A percentile compares a stretch with the other conserved stretches of the same genome.
These are phyloP conservation scores for Eupithecia exiguata DNA, from an alignment of 2,888 invertebrate species.

Conservation along the genomic window DNA sequence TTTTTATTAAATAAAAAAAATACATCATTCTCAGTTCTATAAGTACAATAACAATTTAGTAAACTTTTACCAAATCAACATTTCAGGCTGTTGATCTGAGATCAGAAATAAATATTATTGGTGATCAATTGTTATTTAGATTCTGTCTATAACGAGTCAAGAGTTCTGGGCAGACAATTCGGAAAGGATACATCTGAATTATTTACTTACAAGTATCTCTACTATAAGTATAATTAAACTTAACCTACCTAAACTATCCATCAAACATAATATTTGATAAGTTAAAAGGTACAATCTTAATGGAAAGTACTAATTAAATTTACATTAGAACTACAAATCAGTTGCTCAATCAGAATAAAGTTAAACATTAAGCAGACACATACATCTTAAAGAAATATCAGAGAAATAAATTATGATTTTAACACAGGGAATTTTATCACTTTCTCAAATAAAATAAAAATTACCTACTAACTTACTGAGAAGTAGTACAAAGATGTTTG, in stretches of 20 bases:
- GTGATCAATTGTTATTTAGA: conserved; percentile 42
- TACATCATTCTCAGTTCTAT: conserved; percentile 80
- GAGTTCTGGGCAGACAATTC: conserved; percentile 40
- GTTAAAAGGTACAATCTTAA: conserved; percentile 70
- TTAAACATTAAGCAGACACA: conserved; percentile 64
- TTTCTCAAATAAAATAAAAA: conserved; percentile 50
- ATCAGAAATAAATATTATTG: conserved; percentile 75
- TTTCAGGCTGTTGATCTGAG: conserved; percentile 74
- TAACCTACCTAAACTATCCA: conserved; percentile 65
- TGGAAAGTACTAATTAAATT: conserved; percentile 68
- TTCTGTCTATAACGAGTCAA: conserved; percentile 28
- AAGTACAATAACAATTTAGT: conserved; percentile 82
- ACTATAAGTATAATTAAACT: conserved; percentile 57
- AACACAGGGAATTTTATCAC: conserved; percentile 43
- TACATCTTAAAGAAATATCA: conserved; percentile 48
- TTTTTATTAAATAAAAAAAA: conserved; percentile 82
- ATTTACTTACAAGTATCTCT: conserved; percentile 69
- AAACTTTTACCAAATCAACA: conserved; percentile 81
- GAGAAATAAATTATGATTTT: conserved; percentile 56
- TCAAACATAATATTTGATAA: conserved; percentile 64
- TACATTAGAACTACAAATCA: conserved; percentile 63
- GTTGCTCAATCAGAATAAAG: conserved; percentile 57
- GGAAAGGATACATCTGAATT: conserved; percentile 51
- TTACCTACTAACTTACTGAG: conserved; percentile 51
- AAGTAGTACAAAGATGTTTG: conserved; percentile 53